Evolutionary conservation across 1,140 invertebrate species (phyloP).

Genomic region (Conopomorpha cramerella): DNA sequence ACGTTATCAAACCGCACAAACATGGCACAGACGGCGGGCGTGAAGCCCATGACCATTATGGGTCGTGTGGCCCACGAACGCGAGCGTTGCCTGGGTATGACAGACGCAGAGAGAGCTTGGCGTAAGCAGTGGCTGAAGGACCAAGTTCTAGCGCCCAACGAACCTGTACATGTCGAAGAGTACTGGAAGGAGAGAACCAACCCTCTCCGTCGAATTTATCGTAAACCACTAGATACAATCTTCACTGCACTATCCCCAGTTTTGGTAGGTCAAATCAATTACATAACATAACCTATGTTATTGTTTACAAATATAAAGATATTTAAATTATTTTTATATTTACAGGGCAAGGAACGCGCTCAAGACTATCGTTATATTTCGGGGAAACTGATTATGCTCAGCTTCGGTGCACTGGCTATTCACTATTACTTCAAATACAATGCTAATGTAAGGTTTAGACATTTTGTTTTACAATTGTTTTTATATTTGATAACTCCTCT

Average conservation of each 20-base stretch:
- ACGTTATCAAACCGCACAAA: slow-evolving; percentile 5
- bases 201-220: slow-evolving; percentile 77
- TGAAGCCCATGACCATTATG: slow-evolving; percentile 70
- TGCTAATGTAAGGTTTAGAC: slow-evolving; percentile 65
- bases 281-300: slow-evolving; percentile 35
- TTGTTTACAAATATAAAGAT: neutral
- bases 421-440: slow-evolving; percentile 84
- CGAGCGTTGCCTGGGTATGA: slow-evolving; percentile 82
- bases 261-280: slow-evolving; percentile 63
- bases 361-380: slow-evolving; percentile 62
- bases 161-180: slow-evolving; percentile 70
- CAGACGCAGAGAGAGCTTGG: slow-evolving; percentile 79
- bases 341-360: slow-evolving; percentile 63
- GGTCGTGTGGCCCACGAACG: slow-evolving; percentile 75
- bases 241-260: slow-evolving; percentile 53
- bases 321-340: slow-evolving; percentile 11
- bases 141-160: slow-evolving; percentile 73
- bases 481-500: neutral
- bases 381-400: slow-evolving; percentile 64
- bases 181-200: slow-evolving; percentile 73
- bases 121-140: slow-evolving; percentile 83
- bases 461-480: slow-evolving; percentile 1
- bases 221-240: slow-evolving; percentile 70
- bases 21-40: slow-evolving; percentile 49
- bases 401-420: slow-evolving; percentile 49